These are phyloP conservation scores for Notoglanidium macrostoma DNA, from an alignment of 2,797 vertebrate genomes.

Conservation along the genomic window DNA sequence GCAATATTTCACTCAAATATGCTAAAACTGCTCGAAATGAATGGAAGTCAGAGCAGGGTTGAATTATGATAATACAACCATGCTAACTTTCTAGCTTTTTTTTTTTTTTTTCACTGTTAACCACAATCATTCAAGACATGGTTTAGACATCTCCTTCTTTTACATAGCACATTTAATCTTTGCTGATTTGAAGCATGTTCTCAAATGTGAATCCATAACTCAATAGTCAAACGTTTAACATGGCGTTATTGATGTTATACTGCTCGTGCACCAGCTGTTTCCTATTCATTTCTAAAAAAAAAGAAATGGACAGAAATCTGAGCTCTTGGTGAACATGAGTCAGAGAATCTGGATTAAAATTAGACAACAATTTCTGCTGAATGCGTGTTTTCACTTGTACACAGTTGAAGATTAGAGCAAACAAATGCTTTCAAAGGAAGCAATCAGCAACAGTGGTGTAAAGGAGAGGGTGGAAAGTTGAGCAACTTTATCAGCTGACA, in stretches of 20 bases:
- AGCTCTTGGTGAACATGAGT: neutral
- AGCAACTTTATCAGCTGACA: neutral
- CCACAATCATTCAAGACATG: neutral
- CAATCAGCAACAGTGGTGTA: neutral
- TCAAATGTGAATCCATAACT: neutral
- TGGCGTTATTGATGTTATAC: neutral
- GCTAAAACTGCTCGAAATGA: neutral
- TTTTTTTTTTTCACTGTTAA: neutral
- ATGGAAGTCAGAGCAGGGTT: neutral
- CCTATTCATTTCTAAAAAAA: slow-evolving; percentile 2
- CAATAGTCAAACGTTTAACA: slow-evolving; percentile 3
- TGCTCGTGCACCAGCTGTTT: slow-evolving; percentile 8
- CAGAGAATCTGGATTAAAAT: slow-evolving; percentile 6
- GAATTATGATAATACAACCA: neutral
- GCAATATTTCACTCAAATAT: slow-evolving; percentile 1
- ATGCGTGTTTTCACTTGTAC: slow-evolving; percentile 11
- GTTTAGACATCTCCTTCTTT: neutral
- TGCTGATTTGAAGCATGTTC: slow-evolving; percentile 8
- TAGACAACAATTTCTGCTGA: neutral
- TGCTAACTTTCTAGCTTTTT: neutral
- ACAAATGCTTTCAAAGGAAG: neutral
- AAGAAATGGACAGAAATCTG: neutral
- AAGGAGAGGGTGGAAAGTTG: neutral
- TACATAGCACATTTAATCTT: slow-evolving; percentile 10
- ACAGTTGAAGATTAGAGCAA: neutral